These are phyloP conservation scores for Ursus arctos DNA, from an alignment of 2,113 vertebrate species.

Conservation along the genomic window DNA sequence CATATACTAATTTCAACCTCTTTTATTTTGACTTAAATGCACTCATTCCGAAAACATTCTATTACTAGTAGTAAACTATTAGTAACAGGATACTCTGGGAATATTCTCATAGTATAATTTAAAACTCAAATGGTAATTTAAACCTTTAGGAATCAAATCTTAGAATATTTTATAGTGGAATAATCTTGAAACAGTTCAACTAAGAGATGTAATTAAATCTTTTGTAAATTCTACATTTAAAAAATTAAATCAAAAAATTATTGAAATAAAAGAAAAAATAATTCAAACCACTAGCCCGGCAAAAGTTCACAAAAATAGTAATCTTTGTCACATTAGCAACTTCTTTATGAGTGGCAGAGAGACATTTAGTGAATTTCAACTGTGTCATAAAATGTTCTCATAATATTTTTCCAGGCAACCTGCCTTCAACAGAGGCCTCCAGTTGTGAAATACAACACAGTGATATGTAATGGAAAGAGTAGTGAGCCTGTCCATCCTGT, in stretches of 20 bases:
- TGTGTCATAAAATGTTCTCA: not conserved
- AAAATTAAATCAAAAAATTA: conserved; percentile 30
- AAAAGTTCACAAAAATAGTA: not conserved
- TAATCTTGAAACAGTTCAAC: conserved; percentile 7
- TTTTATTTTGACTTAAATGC: conserved; percentile 20
- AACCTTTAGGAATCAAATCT: not conserved
- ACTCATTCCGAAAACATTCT: not conserved
- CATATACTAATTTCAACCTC: not conserved
- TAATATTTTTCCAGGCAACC: not conserved
- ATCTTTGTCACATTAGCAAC: not conserved
- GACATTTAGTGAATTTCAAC: not conserved
- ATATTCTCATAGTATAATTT: not conserved
- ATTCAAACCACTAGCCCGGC: not conserved
- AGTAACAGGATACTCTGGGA: not conserved
- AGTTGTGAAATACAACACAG: not conserved
- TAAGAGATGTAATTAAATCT: not conserved
- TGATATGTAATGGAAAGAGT: not conserved
- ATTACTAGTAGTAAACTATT: not conserved
- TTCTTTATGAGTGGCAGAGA: not conserved
- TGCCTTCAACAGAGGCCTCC: not conserved
- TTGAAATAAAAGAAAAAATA: not conserved
- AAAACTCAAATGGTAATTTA: not conserved
- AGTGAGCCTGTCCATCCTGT: not conserved
- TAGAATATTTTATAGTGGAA: not conserved
- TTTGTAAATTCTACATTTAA: not conserved